Evolutionary conservation across 2,113 vertebrate species (phyloP).

Genomic region (Corvus hawaiiensis): DNA sequence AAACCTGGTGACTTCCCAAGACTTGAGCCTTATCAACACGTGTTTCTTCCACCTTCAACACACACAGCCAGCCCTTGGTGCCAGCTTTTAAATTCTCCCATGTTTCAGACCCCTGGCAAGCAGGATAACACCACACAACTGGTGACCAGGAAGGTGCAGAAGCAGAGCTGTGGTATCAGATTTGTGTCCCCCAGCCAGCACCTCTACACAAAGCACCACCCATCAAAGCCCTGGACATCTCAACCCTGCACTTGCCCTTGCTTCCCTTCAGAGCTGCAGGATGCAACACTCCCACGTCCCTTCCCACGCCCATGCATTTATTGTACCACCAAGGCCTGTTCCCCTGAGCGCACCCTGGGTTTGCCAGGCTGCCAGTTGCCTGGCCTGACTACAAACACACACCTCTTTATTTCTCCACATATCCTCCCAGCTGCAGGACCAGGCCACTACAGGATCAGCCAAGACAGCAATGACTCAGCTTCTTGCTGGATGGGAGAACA

Average conservation of each 20-base stretch:
- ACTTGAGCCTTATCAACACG: neutral
- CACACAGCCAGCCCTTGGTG: neutral
- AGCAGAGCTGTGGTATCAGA: neutral
- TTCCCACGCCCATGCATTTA: neutral
- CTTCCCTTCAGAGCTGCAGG: neutral
- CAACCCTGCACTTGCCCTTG: neutral
- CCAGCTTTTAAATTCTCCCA: neutral
- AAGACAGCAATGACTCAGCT: neutral
- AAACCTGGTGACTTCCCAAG: neutral
- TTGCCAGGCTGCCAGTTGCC: neutral
- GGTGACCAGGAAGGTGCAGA: neutral
- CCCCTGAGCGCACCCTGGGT: neutral
- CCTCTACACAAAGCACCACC: neutral
- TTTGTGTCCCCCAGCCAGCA: neutral
- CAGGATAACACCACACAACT: neutral
- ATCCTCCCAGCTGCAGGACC: neutral
- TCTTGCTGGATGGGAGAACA: neutral
- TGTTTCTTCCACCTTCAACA: neutral
- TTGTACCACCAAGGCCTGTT: neutral
- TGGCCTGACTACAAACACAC: no score
- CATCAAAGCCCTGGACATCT: neutral
- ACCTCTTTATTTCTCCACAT: neutral
- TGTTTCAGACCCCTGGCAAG: neutral
- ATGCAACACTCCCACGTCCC: fast-evolving
- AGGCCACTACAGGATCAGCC: neutral